A percentile compares a stretch with the other conserved stretches of the same genome.
These are phyloP conservation scores for Liolophura sinensis DNA, from an alignment of 1,140 invertebrate species.

Conservation along the genomic window DNA sequence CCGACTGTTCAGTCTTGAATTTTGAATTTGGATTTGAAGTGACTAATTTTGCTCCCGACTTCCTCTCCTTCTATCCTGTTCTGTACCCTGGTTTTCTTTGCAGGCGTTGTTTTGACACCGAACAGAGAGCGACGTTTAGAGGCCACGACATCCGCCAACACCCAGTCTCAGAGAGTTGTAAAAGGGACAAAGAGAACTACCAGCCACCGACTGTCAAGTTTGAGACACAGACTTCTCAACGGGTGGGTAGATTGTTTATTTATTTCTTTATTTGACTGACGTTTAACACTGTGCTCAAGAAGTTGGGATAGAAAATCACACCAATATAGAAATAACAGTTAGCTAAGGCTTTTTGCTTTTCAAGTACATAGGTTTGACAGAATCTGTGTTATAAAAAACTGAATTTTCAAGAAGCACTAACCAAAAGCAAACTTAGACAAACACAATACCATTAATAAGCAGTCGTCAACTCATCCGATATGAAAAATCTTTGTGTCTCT, in stretches of 20 bases:
- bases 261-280: background rate
- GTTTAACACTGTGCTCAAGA: background rate
- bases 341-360: background rate
- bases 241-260: conserved; percentile 23
- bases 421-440: background rate
- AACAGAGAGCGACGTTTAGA: conserved; percentile 41
- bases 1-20: conserved; percentile 10
- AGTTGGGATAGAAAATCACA: background rate
- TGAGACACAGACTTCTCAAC: conserved; percentile 38
- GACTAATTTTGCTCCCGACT: no score
- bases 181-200: conserved; percentile 32
- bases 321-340: background rate
- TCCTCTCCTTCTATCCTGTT: no score
- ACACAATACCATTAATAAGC: background rate
- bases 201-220: conserved; percentile 30
- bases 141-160: conserved; percentile 40
- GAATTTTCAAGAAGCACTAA: no score
- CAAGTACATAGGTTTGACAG: background rate
- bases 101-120: conserved; percentile 42
- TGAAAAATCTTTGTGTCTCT: conserved; percentile 1
- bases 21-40: background rate
- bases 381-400: background rate
- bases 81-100: conserved; percentile 4
- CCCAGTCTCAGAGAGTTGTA: conserved; percentile 37
- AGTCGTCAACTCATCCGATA: background rate